Conservation (phyloP, 1,140 invertebrate genomes). For the Medauroidea extradentata region DNA sequence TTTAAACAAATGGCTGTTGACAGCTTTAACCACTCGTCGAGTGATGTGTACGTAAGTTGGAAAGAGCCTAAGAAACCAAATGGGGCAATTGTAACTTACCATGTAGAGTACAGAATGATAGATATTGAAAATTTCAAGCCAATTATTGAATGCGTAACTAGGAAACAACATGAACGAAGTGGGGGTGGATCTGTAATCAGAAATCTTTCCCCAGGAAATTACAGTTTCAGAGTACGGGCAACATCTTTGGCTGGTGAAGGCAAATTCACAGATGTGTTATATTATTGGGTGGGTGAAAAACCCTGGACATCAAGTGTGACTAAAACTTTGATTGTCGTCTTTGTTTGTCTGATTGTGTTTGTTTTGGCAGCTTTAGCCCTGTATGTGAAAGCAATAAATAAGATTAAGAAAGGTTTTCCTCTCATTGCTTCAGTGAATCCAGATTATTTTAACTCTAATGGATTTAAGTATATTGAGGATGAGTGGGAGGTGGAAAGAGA, state of each 20-base stretch:
- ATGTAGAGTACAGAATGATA: constrained; percentile 49
- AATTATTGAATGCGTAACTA: constrained; percentile 43
- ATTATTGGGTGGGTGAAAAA: constrained; percentile 27
- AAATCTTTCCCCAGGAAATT: constrained; percentile 56
- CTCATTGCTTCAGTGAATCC: constrained; percentile 2
- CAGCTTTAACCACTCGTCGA: constrained; percentile 2
- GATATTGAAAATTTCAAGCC: constrained; percentile 26
- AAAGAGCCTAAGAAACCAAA: constrained; percentile 55
- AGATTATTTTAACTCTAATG: background rate
- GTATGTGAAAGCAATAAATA: background rate
- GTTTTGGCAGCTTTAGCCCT: no score
- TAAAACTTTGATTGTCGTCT: no score
- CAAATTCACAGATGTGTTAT: constrained; percentile 42
- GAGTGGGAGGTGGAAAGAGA: constrained; percentile 31
- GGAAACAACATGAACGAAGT: constrained; percentile 29
- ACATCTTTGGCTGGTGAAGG: constrained; percentile 58
- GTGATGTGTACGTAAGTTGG: constrained; percentile 51
- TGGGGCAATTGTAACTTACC: constrained; percentile 56
- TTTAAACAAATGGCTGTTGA: constrained; percentile 25
- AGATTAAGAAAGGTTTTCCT: background rate
- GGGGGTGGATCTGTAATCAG: constrained; percentile 31
- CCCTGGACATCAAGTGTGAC: background rate
- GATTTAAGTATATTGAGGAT: background rate
- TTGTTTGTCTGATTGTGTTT: no score
- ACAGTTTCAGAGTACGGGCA: constrained; percentile 55